Base-by-base conservation (phyloP, 1,140 invertebrate species). In the Drosophila arizonae region DNA sequence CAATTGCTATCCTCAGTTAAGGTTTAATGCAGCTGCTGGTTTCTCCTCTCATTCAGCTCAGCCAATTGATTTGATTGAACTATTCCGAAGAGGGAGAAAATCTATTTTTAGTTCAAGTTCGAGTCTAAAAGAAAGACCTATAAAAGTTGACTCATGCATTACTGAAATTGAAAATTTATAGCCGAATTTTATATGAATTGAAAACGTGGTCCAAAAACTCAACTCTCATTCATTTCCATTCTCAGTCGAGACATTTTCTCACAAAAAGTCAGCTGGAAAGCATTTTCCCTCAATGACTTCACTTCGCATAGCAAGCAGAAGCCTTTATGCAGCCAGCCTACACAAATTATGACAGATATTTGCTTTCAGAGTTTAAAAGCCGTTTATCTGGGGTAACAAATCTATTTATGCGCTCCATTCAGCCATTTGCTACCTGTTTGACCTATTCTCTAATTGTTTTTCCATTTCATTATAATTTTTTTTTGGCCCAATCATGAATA, bases 381-480 rank as follows among this genome's bases (percentile, higher is more conserved):
- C 45, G 55, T 66, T 81, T 72, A 82, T 82, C 79, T 67, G 43
- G 50, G 62, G 17, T 43, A 73, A 57, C 65, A 73, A n/a, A 73
- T 73, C 71, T 81, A 62, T 81, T 81, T 82, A 75, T 71, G 71
- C 45, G 43, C 51, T 52, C 21, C 28, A n/a, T 28, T 36, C 36
- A 54, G 41, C 50, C 80, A 63, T 72, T 67, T 75, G 81, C 82
- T 86, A 86, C 81, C 79, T 81, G 63, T 76, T 86, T 81, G 81
- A 78, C 75, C 81, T 56, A 73, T 60, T 52, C 57, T 26, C 55
- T 55, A 60, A 79, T 77, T 77, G 64, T 74, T 80, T 72, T 81
- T 81, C 70, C 64, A 81, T 77, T 17, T 45, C 43, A 13, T 48
- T 28, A 15, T 66, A 28, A 36, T 46, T 50, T 60, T 43, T 15